phyloP scores from a whole-genome alignment of 2,797 vertebrate species.

The Masticophis lateralis region DNA sequence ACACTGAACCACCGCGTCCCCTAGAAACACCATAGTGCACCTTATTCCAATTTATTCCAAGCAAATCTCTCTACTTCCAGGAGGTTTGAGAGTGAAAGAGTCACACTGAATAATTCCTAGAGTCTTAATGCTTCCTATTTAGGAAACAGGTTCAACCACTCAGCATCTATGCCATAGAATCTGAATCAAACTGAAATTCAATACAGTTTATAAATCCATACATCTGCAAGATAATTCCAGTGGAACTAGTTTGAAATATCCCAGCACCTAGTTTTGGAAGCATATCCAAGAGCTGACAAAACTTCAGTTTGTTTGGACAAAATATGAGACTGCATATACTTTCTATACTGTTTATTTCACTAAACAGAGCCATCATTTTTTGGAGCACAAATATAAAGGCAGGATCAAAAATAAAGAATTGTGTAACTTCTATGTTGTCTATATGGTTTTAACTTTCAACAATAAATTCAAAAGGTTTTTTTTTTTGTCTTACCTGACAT shows the following conservation, averaged over 20 bases:
- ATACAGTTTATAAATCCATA: background rate
- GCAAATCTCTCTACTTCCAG: background rate
- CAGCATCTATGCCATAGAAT: background rate
- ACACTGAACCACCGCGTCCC: too few species aligned
- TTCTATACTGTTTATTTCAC: background rate
- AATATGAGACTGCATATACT: slow-evolving; percentile 12
- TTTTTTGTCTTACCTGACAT: background rate
- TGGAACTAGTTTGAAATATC: background rate
- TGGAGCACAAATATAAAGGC: background rate
- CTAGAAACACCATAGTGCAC: background rate
- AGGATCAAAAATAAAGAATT: background rate
- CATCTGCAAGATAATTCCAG: background rate
- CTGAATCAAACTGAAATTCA: background rate
- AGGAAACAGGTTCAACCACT: background rate
- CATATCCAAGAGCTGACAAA: background rate
- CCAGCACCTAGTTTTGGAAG: background rate
- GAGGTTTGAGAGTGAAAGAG: background rate
- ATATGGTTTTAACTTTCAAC: slow-evolving; percentile 6
- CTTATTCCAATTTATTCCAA: background rate
- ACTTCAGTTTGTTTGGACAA: background rate
- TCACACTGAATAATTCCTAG: background rate
- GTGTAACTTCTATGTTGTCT: background rate
- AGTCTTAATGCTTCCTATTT: background rate
- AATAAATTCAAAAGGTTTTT: background rate
- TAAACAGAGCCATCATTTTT: background rate